Conservation (phyloP, 2,888 invertebrate species). For the Drosophila macrothrix region DNA sequence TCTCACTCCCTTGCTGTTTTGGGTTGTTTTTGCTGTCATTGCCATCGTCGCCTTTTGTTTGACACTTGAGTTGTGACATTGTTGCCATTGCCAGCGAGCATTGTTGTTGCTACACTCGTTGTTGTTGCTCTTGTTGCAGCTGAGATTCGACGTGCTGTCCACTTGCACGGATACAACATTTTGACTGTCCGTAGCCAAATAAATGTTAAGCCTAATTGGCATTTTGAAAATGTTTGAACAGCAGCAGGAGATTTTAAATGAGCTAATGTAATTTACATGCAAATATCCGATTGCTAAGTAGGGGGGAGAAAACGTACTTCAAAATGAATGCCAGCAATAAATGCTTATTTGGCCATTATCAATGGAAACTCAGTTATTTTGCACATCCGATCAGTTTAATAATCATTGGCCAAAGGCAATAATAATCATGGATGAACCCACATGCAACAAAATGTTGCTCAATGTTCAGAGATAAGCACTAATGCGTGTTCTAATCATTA, state of each 20-base stretch:
- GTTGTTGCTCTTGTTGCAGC: conserved; percentile 31
- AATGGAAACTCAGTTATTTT: conserved; percentile 3
- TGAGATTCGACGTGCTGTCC: conserved; percentile 28
- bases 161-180: conserved; percentile 61
- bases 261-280: neutral
- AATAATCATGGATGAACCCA: too few relatives aligned
- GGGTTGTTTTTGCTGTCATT: conserved; percentile 43
- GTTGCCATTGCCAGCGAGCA: conserved; percentile 58
- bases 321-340: neutral
- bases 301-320: neutral
- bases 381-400: neutral
- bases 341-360: conserved; percentile 3
- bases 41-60: conserved; percentile 66
- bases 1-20: neutral
- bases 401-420: neutral
- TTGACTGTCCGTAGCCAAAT: conserved; percentile 53
- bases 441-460: neutral
- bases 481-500: neutral
- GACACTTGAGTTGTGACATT: conserved; percentile 73
- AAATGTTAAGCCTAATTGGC: conserved; percentile 61
- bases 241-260: conserved; percentile 8
- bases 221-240: conserved; percentile 40
- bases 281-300: neutral
- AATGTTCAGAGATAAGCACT: neutral
- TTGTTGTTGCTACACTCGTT: conserved; percentile 33